Evolutionary conservation across 1,140 invertebrate genomes (phyloP).

Genomic region (Pseudomyrmex concolor): DNA sequence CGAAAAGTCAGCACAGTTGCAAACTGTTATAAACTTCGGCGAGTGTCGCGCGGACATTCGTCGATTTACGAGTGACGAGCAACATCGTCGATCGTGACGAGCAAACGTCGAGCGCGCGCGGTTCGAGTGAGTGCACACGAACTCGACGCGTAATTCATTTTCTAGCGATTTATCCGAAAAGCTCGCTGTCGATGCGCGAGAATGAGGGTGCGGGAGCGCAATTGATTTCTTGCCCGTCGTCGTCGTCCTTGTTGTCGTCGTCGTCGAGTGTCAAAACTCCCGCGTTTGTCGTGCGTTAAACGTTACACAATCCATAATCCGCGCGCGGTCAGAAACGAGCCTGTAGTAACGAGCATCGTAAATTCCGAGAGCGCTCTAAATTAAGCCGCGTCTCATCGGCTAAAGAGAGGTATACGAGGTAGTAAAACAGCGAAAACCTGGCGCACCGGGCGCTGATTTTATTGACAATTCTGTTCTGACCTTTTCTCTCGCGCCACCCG

Average conservation of each 20-base stretch:
- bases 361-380: conserved; percentile 64
- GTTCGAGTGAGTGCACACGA: conserved; percentile 16
- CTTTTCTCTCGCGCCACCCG: background rate
- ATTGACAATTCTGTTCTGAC: conserved; percentile 40
- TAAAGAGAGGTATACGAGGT: conserved; percentile 47
- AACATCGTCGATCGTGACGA: background rate
- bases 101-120: background rate
- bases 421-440: conserved; percentile 57
- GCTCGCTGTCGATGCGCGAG: conserved; percentile 36
- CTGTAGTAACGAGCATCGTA: conserved; percentile 43
- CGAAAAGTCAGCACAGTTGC: conserved; percentile 20
- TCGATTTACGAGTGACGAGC: conserved; percentile 41
- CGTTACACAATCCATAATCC: conserved; percentile 70
- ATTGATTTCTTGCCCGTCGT: conserved; percentile 67
- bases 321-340: conserved; percentile 41
- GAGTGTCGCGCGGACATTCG: conserved; percentile 41
- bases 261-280: conserved; percentile 21
- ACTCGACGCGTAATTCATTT: conserved; percentile 59
- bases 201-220: conserved; percentile 21
- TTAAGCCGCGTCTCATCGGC: conserved; percentile 64
- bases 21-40: conserved; percentile 38
- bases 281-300: conserved; percentile 55
- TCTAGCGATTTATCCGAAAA: conserved; percentile 60
- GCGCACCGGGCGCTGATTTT: conserved; percentile 60
- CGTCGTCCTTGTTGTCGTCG: background rate